These are phyloP conservation scores for Cebidichthys violaceus DNA, from an alignment of 2,113 vertebrate species.

Conservation along the genomic window DNA sequence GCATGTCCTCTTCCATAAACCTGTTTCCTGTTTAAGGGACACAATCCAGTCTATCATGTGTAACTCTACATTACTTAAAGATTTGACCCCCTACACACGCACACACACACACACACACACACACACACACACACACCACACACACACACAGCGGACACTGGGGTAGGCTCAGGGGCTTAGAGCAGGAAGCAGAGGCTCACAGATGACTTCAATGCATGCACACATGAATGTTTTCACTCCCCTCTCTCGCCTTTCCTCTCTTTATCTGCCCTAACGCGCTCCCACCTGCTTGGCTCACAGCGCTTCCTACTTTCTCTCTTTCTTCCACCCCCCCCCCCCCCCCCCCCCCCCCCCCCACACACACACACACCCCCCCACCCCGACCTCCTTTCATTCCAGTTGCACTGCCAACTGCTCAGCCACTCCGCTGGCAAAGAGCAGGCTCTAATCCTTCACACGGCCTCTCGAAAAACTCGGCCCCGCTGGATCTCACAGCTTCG, in stretches of 20 bases:
- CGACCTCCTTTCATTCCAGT: constrained; percentile 21
- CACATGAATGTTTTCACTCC: constrained; percentile 31
- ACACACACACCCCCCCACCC: background rate
- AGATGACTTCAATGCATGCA: constrained; percentile 42
- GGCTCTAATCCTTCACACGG: constrained; percentile 65
- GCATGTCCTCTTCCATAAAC: too few species aligned
- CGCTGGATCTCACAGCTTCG: constrained; percentile 50
- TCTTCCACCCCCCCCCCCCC: constrained; percentile 20
- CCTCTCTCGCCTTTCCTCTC: constrained; percentile 13
- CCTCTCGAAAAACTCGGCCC: constrained; percentile 53
- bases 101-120: background rate
- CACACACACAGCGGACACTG: constrained; percentile 1
- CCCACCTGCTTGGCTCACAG: constrained; percentile 45
- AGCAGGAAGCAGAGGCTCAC: constrained; percentile 51
- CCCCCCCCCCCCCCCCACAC: too few species aligned
- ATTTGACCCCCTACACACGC: too few species aligned
- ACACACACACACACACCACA: constrained; percentile 23
- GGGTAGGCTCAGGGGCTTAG: constrained; percentile 52
- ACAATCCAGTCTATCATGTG: too few species aligned
- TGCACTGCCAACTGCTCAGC: constrained; percentile 59
- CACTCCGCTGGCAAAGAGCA: constrained; percentile 48
- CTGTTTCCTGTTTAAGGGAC: too few species aligned
- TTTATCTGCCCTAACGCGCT: constrained; percentile 33
- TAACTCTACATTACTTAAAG: too few species aligned
- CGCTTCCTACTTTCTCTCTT: constrained; percentile 29